These are phyloP conservation scores for Macaria liturata DNA, from an alignment of 2,888 invertebrate species.

Conservation along the genomic window DNA sequence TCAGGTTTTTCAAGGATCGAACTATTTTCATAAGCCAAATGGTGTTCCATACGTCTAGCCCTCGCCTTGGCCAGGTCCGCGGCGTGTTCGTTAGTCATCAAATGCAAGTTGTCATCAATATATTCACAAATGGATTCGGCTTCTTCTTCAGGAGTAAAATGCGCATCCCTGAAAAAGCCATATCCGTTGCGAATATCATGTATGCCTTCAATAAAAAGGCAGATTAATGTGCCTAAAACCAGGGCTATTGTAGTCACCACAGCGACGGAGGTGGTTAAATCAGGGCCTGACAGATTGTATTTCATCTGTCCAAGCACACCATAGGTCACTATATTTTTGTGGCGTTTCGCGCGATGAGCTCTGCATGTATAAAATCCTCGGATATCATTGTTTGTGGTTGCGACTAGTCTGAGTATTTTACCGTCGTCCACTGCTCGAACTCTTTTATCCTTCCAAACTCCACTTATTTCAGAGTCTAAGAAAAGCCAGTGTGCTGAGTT, in stretches of 20 bases:
- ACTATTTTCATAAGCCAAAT: conserved; percentile 49
- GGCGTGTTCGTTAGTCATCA: conserved; percentile 53
- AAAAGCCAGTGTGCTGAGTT: conserved; percentile 62
- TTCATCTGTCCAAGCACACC: conserved; percentile 66
- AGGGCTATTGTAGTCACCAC: conserved; percentile 60
- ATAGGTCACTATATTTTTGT: conserved; percentile 68
- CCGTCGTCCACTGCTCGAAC: conserved; percentile 61
- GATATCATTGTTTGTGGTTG: conserved; percentile 58
- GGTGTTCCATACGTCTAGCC: conserved; percentile 55
- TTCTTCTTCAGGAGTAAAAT: conserved; percentile 64
- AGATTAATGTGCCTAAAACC: conserved; percentile 58
- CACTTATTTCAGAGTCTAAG: conserved; percentile 56
- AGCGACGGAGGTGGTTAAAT: conserved; percentile 59
- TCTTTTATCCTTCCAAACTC: conserved; percentile 43
- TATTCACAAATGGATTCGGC: conserved; percentile 66
- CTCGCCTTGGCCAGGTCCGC: conserved; percentile 60
- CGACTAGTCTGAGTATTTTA: conserved; percentile 58
- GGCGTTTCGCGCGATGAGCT: conserved; percentile 53
- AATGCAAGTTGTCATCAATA: conserved; percentile 61
- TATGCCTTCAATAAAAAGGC: conserved; percentile 66
- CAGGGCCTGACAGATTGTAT: conserved; percentile 55
- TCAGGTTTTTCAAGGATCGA: conserved; percentile 63
- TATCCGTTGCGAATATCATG: conserved; percentile 67
- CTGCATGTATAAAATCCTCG: conserved; percentile 74
- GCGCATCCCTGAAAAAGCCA: conserved; percentile 70